Conservation (phyloP, 2,113 vertebrate species). For the Bombycilla garrulus region DNA sequence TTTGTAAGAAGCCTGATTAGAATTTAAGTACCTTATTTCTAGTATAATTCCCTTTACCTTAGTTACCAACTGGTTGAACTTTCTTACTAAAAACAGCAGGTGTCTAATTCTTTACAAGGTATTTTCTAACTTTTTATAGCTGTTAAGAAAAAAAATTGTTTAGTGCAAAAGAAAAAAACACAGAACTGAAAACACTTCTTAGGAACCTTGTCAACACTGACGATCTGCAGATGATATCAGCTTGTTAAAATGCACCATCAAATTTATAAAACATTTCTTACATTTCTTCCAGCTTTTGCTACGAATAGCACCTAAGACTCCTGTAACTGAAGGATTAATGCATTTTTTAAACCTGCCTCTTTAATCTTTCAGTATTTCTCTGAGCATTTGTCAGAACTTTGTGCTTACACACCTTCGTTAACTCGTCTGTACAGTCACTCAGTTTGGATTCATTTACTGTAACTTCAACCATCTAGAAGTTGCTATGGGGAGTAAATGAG, state of each 20-base stretch:
- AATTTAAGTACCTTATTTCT: neutral
- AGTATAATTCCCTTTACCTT: neutral
- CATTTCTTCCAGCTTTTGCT: neutral
- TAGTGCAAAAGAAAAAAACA: neutral
- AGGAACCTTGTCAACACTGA: neutral
- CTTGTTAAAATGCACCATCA: constrained; percentile 32
- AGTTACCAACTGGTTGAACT: neutral
- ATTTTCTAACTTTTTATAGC: neutral
- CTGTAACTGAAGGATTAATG: constrained; percentile 45
- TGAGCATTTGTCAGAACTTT: constrained; percentile 54
- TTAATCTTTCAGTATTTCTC: constrained; percentile 58
- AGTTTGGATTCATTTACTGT: constrained; percentile 8
- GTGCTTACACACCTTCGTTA: constrained; percentile 48
- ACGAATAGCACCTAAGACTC: neutral
- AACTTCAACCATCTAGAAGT: constrained; percentile 7
- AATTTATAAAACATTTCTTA: constrained; percentile 10
- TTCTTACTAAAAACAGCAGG: neutral
- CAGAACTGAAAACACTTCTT: neutral
- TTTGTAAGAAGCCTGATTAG: neutral
- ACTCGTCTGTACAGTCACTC: neutral
- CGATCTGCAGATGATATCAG: neutral
- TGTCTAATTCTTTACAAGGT: neutral
- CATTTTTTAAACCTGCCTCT: constrained; percentile 57
- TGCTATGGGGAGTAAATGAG: constrained; percentile 2
- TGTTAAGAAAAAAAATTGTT: neutral